Conservation (phyloP, 2,797 vertebrate genomes). For the Pipistrellus pipistrellus region DNA sequence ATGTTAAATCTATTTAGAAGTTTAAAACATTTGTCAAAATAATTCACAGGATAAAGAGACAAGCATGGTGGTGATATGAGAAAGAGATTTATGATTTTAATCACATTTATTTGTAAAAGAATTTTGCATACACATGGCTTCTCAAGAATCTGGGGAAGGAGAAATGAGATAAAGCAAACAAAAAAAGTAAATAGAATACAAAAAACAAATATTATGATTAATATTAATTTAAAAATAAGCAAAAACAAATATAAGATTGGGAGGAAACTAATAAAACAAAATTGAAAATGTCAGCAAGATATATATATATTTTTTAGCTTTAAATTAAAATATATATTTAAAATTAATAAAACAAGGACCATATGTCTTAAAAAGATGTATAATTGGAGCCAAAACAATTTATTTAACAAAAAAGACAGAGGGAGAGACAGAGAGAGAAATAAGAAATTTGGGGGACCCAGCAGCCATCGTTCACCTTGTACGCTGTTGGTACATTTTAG, state of each 20-base stretch:
- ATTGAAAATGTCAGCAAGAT: background rate
- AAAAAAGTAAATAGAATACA: background rate
- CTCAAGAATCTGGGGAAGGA: background rate
- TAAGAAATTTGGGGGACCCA: background rate
- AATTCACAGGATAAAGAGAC: background rate
- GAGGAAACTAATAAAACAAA: background rate
- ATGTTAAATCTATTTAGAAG: conserved; percentile 8
- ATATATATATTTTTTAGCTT: background rate
- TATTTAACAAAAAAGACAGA: background rate
- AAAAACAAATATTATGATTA: background rate
- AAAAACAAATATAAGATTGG: background rate
- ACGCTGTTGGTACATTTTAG: background rate
- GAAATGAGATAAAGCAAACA: background rate
- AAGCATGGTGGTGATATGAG: background rate
- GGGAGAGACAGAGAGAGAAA: background rate
- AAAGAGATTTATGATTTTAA: conserved; percentile 1
- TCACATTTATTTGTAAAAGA: conserved; percentile 15
- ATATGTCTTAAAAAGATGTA: background rate
- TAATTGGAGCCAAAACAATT: background rate
- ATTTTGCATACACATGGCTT: background rate
- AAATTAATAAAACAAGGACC: background rate
- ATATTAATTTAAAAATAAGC: background rate
- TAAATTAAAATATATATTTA: background rate
- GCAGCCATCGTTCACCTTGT: background rate
- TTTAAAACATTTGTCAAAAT: background rate